A percentile compares a stretch with the other conserved stretches of the same genome.
Conservation (phyloP, 2,113 vertebrate genomes). For the Callocephalon fimbriatum region DNA sequence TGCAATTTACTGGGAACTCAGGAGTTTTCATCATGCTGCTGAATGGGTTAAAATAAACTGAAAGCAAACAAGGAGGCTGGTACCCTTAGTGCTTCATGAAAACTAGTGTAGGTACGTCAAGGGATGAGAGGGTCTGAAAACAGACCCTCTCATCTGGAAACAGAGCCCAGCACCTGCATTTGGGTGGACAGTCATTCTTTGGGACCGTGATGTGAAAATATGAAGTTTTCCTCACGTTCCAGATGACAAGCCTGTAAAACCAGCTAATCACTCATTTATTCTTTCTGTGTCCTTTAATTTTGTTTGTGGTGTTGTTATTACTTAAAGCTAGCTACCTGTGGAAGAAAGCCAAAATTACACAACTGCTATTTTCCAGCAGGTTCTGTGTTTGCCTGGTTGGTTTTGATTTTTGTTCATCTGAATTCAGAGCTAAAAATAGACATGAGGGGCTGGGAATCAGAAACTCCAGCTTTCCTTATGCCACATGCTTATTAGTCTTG, state of each 20-base stretch:
- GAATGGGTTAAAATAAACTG: neutral
- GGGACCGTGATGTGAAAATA: neutral
- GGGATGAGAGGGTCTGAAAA: neutral
- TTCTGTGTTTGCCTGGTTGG: neutral
- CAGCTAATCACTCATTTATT: neutral
- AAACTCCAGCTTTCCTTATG: slow-evolving; percentile 10
- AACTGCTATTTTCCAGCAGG: neutral
- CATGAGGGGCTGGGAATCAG: neutral
- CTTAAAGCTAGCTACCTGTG: neutral
- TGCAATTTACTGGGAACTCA: neutral
- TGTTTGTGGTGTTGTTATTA: neutral
- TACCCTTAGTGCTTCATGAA: neutral
- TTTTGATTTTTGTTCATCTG: slow-evolving; percentile 32
- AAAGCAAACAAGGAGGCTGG: neutral
- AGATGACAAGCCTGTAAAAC: neutral
- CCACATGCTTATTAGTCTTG: slow-evolving; percentile 27
- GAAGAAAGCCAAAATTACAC: neutral
- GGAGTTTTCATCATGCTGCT: neutral
- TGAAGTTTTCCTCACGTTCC: neutral
- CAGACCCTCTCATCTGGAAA: neutral
- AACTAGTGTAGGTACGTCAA: neutral
- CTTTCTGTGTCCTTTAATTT: neutral
- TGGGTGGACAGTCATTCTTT: neutral
- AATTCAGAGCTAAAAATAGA: slow-evolving; percentile 40
- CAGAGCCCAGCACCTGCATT: neutral